Conservation (phyloP, 2,888 invertebrate species). For the Prosapia bicincta region DNA sequence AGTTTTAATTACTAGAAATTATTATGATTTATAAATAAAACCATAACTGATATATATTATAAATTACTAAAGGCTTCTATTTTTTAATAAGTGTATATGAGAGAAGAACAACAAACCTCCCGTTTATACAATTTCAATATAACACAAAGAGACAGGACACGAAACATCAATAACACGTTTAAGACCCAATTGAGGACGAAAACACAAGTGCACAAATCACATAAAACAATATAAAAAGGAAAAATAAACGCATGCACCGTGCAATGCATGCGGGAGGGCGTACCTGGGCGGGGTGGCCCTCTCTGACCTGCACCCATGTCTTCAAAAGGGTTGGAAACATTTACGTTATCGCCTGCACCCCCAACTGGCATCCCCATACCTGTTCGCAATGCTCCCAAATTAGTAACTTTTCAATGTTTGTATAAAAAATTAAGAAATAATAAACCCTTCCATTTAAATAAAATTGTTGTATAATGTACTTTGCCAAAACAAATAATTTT, state of each 20-base stretch:
- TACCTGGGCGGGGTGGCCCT: conserved; percentile 33
- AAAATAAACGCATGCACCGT: conserved; percentile 22
- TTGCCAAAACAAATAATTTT: too few relatives aligned
- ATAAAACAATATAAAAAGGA: conserved; percentile 16
- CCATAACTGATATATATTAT: too few relatives aligned
- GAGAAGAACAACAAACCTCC: too few relatives aligned
- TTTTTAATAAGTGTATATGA: too few relatives aligned
- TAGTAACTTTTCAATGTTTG: background rate
- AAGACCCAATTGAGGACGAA: background rate
- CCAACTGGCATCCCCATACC: conserved; percentile 39
- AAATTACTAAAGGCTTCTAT: too few relatives aligned
- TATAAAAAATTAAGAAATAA: background rate
- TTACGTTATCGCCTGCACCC: conserved; percentile 68
- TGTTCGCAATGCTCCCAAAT: background rate
- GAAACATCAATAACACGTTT: conserved; percentile 15
- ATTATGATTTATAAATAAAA: too few relatives aligned
- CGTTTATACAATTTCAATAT: background rate
- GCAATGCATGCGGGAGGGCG: conserved; percentile 14
- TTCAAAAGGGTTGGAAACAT: conserved; percentile 83
- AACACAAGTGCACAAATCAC: conserved; percentile 23
- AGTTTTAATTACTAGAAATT: too few relatives aligned
- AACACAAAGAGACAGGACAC: conserved; percentile 9
- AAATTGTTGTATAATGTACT: background rate
- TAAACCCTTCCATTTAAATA: background rate
- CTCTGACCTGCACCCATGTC: conserved; percentile 60